Conservation (phyloP, 2,113 vertebrate species). For the Rhinolophus sinicus region DNA sequence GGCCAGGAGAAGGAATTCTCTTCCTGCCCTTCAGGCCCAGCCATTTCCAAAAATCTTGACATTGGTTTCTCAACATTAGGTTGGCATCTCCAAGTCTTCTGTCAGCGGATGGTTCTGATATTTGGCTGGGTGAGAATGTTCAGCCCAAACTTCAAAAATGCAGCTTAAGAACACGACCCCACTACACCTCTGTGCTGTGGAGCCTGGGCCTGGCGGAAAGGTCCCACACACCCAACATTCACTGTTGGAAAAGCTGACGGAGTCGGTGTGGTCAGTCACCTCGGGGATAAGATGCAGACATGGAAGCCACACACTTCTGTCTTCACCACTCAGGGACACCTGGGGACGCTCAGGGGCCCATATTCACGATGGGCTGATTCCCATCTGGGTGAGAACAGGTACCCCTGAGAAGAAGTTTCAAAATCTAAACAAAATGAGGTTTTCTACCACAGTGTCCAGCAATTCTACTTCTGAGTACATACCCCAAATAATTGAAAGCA, state of each 20-base stretch:
- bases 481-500: no score
- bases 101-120: no score
- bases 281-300: background rate
- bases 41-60: background rate
- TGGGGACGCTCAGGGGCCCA: background rate
- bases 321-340: background rate
- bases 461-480: no score
- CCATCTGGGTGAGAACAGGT: background rate
- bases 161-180: background rate
- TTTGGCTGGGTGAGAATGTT: background rate
- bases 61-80: background rate
- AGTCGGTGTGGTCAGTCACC: fast-evolving
- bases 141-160: background rate
- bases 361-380: background rate
- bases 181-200: background rate
- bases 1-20: background rate
- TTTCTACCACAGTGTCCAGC: background rate
- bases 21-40: background rate
- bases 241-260: background rate
- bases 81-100: background rate
- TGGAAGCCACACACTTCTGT: background rate
- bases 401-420: background rate
- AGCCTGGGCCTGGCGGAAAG: background rate
- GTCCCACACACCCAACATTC: background rate
- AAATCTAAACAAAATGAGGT: background rate